These are phyloP conservation scores for Talpa occidentalis DNA, from an alignment of 2,113 vertebrate genomes.

Conservation along the genomic window DNA sequence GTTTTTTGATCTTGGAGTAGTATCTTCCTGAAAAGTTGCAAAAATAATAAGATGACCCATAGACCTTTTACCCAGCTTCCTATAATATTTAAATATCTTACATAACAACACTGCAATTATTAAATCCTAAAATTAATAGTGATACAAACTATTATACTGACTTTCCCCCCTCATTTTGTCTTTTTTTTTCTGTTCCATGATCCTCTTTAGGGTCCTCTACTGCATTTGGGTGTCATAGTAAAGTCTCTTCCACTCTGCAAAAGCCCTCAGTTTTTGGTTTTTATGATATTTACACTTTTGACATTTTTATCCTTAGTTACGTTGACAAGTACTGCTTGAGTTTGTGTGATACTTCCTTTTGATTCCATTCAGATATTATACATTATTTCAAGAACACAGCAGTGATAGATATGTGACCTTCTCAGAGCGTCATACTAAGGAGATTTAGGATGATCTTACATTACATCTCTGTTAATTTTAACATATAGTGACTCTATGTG, in stretches of 20 bases:
- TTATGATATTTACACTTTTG: background rate
- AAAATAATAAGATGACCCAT: background rate
- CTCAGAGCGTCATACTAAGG: background rate
- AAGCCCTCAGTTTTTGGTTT: background rate
- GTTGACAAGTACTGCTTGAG: background rate
- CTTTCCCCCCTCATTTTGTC: background rate
- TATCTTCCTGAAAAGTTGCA: background rate
- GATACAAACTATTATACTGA: background rate
- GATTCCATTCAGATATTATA: background rate
- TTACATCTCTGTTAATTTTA: background rate
- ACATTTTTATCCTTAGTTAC: background rate
- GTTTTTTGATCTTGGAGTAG: background rate
- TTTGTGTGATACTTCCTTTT: background rate
- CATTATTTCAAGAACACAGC: background rate
- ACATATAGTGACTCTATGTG: background rate
- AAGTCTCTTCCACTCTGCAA: background rate
- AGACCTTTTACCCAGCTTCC: background rate
- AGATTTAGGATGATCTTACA: background rate
- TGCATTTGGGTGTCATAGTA: background rate
- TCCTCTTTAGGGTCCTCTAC: background rate
- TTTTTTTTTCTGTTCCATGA: background rate
- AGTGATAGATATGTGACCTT: background rate
- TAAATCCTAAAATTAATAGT: background rate
- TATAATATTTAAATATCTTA: background rate
- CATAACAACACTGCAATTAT: background rate